These are phyloP conservation scores for Cygnus olor DNA, from an alignment of 2,797 vertebrate genomes.

Conservation along the genomic window DNA sequence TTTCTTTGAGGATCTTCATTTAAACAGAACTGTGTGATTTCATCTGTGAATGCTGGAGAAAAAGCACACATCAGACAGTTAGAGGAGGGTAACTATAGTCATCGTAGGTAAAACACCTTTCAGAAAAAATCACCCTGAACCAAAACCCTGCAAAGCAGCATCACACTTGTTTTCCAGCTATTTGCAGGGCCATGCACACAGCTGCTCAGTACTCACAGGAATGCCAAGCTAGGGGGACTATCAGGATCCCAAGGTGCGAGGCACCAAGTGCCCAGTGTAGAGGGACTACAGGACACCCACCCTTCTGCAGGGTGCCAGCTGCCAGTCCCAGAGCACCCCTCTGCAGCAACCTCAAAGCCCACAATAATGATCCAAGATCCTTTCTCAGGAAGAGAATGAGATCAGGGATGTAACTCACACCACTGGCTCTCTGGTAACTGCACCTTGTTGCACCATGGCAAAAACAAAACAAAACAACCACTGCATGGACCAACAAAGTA, in stretches of 20 bases:
- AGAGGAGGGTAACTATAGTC: neutral
- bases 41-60: neutral
- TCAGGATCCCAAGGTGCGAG: neutral
- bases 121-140: neutral
- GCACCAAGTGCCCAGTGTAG: neutral
- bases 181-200: neutral
- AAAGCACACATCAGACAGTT: neutral
- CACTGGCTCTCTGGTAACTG: neutral
- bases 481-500: neutral
- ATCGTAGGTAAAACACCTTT: neutral
- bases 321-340: neutral
- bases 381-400: neutral
- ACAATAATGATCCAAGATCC: neutral
- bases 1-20: neutral
- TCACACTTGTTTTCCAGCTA: neutral
- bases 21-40: neutral
- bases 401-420: neutral
- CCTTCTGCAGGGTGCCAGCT: neutral
- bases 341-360: neutral
- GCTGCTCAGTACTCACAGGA: neutral
- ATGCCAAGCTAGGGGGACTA: neutral
- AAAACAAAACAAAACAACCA: neutral
- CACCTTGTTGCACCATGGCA: neutral
- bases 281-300: neutral
- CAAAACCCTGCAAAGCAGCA: neutral